A percentile compares a stretch with the other conserved stretches of the same genome.
These are phyloP conservation scores for Microplitis manilae DNA, from an alignment of 2,888 invertebrate species.

Conservation along the genomic window DNA sequence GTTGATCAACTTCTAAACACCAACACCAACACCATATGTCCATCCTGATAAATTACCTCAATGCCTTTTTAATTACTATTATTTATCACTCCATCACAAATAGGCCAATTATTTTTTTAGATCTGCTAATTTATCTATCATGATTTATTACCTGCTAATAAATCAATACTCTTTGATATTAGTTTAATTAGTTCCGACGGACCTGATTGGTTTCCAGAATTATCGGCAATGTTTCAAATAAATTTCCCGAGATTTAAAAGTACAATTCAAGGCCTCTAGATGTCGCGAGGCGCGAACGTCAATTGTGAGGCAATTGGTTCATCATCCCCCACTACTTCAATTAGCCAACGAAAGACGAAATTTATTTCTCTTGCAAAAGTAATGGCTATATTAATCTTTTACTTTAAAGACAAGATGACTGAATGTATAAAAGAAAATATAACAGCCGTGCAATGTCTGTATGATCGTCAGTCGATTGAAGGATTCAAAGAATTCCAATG, in stretches of 20 bases:
- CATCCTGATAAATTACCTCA: neutral
- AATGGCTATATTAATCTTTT: neutral
- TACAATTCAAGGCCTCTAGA: too few relatives aligned
- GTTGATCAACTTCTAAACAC: neutral
- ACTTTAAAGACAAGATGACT: neutral
- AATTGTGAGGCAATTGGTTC: too few relatives aligned
- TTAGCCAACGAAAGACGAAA: too few relatives aligned
- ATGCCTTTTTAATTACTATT: neutral
- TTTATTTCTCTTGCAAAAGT: too few relatives aligned
- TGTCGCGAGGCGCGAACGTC: too few relatives aligned
- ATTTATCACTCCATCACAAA: neutral
- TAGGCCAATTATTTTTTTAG: neutral
- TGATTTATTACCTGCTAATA: neutral
- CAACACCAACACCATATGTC: neutral
- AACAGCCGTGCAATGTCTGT: slow-evolving; percentile 50
- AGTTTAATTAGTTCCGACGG: too few relatives aligned
- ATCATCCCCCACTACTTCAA: too few relatives aligned
- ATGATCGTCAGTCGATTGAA: slow-evolving; percentile 62
- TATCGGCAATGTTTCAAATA: too few relatives aligned
- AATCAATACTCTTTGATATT: too few relatives aligned
- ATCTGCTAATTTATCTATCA: too few relatives aligned
- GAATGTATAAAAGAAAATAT: neutral
- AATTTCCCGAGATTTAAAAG: too few relatives aligned
- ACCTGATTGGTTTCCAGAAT: too few relatives aligned
- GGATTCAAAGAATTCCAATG: slow-evolving; percentile 65